Percentiles rank a stretch among this genome's conserved stretches.
phyloP scores from a whole-genome alignment of 2,888 invertebrate genomes.

The Pyrrhia umbra region DNA sequence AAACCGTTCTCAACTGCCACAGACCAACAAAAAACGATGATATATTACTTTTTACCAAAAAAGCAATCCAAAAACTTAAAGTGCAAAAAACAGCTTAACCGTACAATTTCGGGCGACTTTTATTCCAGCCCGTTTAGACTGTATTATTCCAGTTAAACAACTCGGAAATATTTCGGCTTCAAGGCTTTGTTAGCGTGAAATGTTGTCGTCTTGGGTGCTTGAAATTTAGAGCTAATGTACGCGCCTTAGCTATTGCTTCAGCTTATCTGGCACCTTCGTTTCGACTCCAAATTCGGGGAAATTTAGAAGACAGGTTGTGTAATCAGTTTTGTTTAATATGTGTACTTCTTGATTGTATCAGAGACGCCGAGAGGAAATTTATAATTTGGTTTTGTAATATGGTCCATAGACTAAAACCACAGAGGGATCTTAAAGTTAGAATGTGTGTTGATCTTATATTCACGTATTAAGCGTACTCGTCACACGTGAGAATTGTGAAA shows the following conservation, averaged over 20 bases:
- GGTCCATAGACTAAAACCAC: background rate
- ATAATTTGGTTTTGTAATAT: slow-evolving; percentile 17
- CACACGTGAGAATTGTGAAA: background rate
- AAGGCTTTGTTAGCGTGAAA: slow-evolving; percentile 69
- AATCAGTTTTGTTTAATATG: slow-evolving; percentile 54
- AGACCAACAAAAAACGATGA: slow-evolving; percentile 15
- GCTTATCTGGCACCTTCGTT: slow-evolving; percentile 51
- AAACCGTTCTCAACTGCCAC: slow-evolving; percentile 10
- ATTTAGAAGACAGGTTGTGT: slow-evolving; percentile 46
- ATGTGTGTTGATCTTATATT: slow-evolving; percentile 20
- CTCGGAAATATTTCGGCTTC: slow-evolving; percentile 70
- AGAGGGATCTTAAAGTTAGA: background rate
- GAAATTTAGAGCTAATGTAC: slow-evolving; percentile 57
- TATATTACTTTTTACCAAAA: slow-evolving; percentile 10
- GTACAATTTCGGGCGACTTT: slow-evolving; percentile 70
- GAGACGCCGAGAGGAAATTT: slow-evolving; percentile 32
- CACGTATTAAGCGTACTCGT: background rate
- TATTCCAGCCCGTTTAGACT: slow-evolving; percentile 69
- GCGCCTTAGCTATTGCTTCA: slow-evolving; percentile 45
- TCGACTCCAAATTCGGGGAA: slow-evolving; percentile 30
- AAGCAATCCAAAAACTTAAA: slow-evolving; percentile 30
- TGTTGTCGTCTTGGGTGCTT: slow-evolving; percentile 60
- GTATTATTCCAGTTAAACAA: slow-evolving; percentile 70
- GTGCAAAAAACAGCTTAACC: slow-evolving; percentile 44
- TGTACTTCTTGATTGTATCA: slow-evolving; percentile 49